These are phyloP conservation scores for Pseudococcus jackbeardsleyi DNA, from an alignment of 2,888 invertebrate species.

Conservation along the genomic window DNA sequence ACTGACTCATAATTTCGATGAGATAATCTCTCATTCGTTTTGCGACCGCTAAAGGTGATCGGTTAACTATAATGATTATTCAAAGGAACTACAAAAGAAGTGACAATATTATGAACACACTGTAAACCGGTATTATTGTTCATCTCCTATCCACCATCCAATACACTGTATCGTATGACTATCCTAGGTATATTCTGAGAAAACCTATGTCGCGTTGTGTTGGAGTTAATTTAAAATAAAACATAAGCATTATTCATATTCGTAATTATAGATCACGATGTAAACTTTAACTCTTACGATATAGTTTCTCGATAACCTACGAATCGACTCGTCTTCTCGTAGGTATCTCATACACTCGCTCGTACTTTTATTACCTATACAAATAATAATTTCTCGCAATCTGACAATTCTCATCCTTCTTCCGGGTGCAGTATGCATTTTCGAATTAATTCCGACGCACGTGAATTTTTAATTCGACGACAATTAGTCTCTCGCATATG, in stretches of 20 bases:
- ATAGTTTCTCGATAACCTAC: constrained; percentile 39
- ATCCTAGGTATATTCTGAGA: background rate
- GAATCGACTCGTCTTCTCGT: background rate
- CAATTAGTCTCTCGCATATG: constrained; percentile 15
- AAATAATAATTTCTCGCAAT: constrained; percentile 13
- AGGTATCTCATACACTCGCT: background rate
- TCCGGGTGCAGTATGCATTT: constrained; percentile 18
- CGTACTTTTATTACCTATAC: background rate
- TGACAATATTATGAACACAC: background rate
- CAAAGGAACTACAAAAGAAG: background rate
- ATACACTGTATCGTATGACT: no score
- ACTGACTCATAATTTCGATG: background rate
- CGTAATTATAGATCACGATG: constrained; percentile 46
- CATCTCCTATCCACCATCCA: background rate
- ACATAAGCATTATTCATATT: constrained; percentile 14
- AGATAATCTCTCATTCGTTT: background rate
- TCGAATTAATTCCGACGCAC: constrained; percentile 41
- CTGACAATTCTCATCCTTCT: constrained; percentile 11
- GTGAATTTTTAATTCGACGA: constrained; percentile 10
- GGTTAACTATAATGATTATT: background rate
- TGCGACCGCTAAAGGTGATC: background rate
- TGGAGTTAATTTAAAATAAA: constrained; percentile 36
- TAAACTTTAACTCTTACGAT: constrained; percentile 43
- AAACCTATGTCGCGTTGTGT: background rate
- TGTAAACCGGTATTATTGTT: background rate